A percentile compares a stretch with the other conserved stretches of the same genome.
Evolutionary conservation across 1,140 invertebrate genomes (phyloP).

Genomic region (Meteorus sp.): DNA sequence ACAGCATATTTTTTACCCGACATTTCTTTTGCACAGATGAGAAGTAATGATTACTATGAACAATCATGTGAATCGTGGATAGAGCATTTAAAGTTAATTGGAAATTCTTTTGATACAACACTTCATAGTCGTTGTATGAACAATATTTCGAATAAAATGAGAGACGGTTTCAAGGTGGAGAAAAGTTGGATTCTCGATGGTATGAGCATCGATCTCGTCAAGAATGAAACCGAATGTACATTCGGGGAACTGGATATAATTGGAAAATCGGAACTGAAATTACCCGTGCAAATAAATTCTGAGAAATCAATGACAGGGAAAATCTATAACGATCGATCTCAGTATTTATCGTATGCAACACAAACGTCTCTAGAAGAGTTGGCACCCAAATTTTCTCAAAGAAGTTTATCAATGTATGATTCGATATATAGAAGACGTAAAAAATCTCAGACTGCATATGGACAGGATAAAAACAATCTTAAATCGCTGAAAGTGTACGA

Average conservation of each 20-base stretch:
- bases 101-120: slow-evolving; percentile 14
- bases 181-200: slow-evolving; percentile 16
- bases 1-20: background rate
- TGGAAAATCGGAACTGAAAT: too few relatives aligned
- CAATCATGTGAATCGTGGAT: background rate
- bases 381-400: too few relatives aligned
- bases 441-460: slow-evolving; percentile 1
- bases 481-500: slow-evolving; percentile 32
- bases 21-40: background rate
- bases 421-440: background rate
- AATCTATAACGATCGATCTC: too few relatives aligned
- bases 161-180: background rate
- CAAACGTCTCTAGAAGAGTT: too few relatives aligned
- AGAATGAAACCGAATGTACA: background rate
- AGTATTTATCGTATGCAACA: too few relatives aligned
- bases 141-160: background rate
- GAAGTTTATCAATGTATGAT: too few relatives aligned
- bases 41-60: background rate
- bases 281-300: too few relatives aligned
- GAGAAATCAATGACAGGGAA: too few relatives aligned
- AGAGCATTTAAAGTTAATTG: slow-evolving; percentile 1
- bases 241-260: too few relatives aligned
- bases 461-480: slow-evolving; percentile 24
- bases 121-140: background rate
- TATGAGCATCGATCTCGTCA: slow-evolving; percentile 14